Conservation (phyloP, 2,888 invertebrate species). For the Cheilosia urbana region DNA sequence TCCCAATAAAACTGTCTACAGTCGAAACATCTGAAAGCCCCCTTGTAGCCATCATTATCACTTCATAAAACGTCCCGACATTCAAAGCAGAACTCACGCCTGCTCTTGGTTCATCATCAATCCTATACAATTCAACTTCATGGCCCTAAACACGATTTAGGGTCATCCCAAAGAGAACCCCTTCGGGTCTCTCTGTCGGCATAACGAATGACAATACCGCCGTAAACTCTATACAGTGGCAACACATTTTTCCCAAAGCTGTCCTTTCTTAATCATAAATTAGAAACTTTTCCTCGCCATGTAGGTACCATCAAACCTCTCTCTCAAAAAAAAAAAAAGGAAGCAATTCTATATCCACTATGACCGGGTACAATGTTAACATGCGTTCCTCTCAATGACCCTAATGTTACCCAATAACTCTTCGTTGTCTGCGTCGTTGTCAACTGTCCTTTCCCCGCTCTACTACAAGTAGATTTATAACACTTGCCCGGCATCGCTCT, state of each 20-base stretch:
- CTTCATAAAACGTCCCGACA: background rate
- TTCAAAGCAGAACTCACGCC: background rate
- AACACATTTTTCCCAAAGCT: slow-evolving; percentile 23
- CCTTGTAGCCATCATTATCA: too few species aligned
- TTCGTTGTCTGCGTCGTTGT: slow-evolving; percentile 29
- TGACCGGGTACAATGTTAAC: slow-evolving; percentile 45
- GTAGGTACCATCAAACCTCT: background rate
- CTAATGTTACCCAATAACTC: slow-evolving; percentile 60
- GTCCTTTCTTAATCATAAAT: slow-evolving; percentile 42
- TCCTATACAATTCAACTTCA: slow-evolving; percentile 15
- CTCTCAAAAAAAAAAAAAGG: slow-evolving; percentile 21
- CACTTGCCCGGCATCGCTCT: slow-evolving; percentile 40
- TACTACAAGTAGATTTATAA: slow-evolving; percentile 52
- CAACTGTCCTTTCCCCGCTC: slow-evolving; percentile 27
- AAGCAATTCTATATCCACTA: slow-evolving; percentile 4
- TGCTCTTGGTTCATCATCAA: background rate
- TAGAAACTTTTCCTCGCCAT: slow-evolving; percentile 26
- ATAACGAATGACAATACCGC: slow-evolving; percentile 34
- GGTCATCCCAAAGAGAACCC: slow-evolving; percentile 28
- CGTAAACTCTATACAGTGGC: slow-evolving; percentile 2
- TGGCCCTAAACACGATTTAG: slow-evolving; percentile 49
- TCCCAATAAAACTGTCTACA: too few species aligned
- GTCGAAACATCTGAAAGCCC: too few species aligned
- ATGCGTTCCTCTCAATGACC: slow-evolving; percentile 66
- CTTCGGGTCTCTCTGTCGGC: slow-evolving; percentile 19